Percentiles rank a stretch among this genome's conserved stretches.
phyloP scores from a whole-genome alignment of 1,140 invertebrate genomes.

The Armadillidium nasatum region DNA sequence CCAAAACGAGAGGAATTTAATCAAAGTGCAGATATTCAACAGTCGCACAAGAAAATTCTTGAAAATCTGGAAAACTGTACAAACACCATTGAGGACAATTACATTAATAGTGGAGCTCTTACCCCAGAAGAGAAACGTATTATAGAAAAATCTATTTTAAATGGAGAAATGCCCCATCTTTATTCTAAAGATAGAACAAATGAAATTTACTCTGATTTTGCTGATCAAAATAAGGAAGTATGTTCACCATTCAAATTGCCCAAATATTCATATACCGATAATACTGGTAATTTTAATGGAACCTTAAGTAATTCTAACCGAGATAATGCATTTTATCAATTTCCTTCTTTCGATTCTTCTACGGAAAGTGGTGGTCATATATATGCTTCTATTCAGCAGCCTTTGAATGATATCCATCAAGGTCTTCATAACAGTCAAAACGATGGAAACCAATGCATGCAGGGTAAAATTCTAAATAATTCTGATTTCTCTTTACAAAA shows the following conservation, averaged over 20 bases:
- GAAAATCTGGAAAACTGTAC: slow-evolving; percentile 13
- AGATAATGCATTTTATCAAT: neutral
- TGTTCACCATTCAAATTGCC: neutral
- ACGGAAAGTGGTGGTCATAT: neutral
- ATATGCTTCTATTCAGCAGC: slow-evolving; percentile 3
- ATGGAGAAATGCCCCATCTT: slow-evolving; percentile 10
- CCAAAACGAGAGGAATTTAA: slow-evolving; percentile 32
- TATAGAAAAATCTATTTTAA: slow-evolving; percentile 14
- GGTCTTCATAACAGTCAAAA: neutral
- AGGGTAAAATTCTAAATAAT: slow-evolving; percentile 8
- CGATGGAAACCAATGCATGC: neutral
- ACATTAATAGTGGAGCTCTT: neutral
- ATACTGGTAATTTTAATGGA: slow-evolving; percentile 39
- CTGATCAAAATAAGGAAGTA: slow-evolving; percentile 20
- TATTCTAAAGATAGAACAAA: slow-evolving; percentile 29
- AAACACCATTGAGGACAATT: neutral
- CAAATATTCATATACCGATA: slow-evolving; percentile 39
- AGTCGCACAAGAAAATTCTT: slow-evolving; percentile 26
- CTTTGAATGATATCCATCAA: neutral
- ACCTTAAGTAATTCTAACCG: neutral
- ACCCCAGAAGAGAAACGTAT: neutral
- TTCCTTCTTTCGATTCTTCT: neutral
- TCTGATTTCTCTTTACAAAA: neutral
- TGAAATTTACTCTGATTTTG: slow-evolving; percentile 37
- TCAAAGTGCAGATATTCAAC: slow-evolving; percentile 18